Percentiles rank a stretch among this genome's conserved stretches.
These are phyloP conservation scores for Sphenopsis melanotis DNA, from an alignment of 2,797 vertebrate genomes.

Conservation along the genomic window DNA sequence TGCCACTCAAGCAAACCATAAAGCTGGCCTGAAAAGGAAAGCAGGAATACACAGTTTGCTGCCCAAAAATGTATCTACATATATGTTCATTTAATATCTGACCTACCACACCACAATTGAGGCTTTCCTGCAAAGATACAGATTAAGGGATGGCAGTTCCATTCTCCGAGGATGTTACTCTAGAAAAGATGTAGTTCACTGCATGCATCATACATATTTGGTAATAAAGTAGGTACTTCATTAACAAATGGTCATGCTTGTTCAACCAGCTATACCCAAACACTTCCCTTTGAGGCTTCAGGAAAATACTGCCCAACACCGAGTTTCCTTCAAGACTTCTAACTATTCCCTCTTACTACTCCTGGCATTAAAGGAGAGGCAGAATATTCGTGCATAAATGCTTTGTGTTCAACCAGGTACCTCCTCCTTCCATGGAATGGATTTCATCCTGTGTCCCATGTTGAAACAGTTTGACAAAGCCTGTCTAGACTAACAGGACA, in stretches of 20 bases:
- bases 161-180: not conserved
- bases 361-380: not conserved
- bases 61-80: rapidly evolving
- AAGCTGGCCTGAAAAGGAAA: not conserved
- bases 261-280: not conserved
- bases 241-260: not conserved
- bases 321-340: not conserved
- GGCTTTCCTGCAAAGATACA: not conserved
- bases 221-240: not conserved
- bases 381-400: not conserved
- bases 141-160: not conserved
- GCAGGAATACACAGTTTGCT: not conserved
- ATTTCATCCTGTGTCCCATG: not conserved
- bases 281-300: not conserved
- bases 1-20: not conserved
- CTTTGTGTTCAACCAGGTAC: not conserved
- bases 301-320: not conserved
- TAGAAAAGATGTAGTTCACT: not conserved
- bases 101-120: rapidly evolving
- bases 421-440: not conserved
- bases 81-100: not conserved
- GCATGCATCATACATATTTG: not conserved
- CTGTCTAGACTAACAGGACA: not conserved
- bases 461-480: not conserved
- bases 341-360: not conserved